Evolutionary conservation across 2,113 vertebrate genomes (phyloP).

Genomic region (Nothocercus julius): DNA sequence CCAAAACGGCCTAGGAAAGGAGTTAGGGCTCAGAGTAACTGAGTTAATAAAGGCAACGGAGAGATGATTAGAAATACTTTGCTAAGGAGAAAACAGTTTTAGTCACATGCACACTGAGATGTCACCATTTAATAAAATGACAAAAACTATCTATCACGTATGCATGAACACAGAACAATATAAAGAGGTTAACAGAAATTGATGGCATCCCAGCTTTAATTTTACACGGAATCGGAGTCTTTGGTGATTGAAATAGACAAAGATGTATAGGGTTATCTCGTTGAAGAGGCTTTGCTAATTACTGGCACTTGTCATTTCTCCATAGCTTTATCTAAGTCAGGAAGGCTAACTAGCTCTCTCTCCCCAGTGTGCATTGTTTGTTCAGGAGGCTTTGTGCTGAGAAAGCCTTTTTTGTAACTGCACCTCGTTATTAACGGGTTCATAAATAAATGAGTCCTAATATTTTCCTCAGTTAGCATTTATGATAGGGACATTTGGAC

Average conservation of each 20-base stretch:
- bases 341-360: slow-evolving; percentile 90
- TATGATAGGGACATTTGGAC: slow-evolving; percentile 87
- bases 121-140: slow-evolving; percentile 92
- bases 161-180: slow-evolving; percentile 87
- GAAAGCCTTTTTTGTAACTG: slow-evolving; percentile 85
- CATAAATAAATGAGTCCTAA: slow-evolving; percentile 92
- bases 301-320: slow-evolving; percentile 90
- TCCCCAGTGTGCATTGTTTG: slow-evolving; percentile 87
- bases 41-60: slow-evolving; percentile 41
- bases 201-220: slow-evolving; percentile 92
- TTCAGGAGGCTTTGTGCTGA: slow-evolving; percentile 86
- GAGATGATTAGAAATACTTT: slow-evolving; percentile 77
- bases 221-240: slow-evolving; percentile 85
- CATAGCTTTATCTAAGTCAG: slow-evolving; percentile 90
- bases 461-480: slow-evolving; percentile 90
- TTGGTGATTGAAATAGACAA: slow-evolving; percentile 94
- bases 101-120: slow-evolving; percentile 75
- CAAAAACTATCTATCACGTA: slow-evolving; percentile 92
- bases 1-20: neutral
- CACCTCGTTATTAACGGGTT: slow-evolving; percentile 91
- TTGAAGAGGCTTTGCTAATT: slow-evolving; percentile 90
- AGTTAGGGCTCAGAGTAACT: neutral
- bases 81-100: slow-evolving; percentile 77
- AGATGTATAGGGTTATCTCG: slow-evolving; percentile 93
- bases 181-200: slow-evolving; percentile 94